A percentile compares a stretch with the other conserved stretches of the same genome.
phyloP scores from a whole-genome alignment of 2,797 vertebrate genomes.

The Melopsittacus undulatus region DNA sequence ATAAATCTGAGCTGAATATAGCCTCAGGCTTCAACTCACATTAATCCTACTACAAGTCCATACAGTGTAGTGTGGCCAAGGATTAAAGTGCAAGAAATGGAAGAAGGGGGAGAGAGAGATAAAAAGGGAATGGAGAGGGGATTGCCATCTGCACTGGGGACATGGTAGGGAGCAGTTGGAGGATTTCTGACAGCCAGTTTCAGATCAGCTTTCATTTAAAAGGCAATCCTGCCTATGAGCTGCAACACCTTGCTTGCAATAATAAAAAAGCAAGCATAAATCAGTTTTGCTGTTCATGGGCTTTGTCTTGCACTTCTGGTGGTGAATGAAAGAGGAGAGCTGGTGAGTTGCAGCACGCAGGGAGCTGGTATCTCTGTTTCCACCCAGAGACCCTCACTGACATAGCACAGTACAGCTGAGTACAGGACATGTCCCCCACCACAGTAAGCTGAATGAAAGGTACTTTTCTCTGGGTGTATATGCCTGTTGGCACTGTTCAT shows the following conservation, averaged over 20 bases:
- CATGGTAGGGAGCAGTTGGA: background rate
- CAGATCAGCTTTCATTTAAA: background rate
- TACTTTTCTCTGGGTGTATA: background rate
- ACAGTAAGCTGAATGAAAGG: background rate
- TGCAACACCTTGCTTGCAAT: background rate
- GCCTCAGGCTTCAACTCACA: background rate
- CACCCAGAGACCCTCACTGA: background rate
- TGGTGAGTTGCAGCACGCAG: background rate
- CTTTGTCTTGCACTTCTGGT: background rate
- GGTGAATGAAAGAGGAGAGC: background rate
- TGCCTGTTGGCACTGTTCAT: background rate
- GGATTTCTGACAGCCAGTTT: background rate
- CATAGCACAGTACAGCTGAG: background rate
- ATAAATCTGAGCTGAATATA: background rate
- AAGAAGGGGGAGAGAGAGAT: background rate
- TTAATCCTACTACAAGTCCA: background rate
- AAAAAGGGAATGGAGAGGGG: accelerated
- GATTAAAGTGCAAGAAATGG: background rate
- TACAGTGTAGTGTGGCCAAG: background rate
- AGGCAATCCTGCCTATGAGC: background rate
- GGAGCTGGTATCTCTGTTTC: background rate
- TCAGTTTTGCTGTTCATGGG: background rate
- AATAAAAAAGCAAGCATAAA: background rate
- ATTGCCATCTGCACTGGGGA: background rate
- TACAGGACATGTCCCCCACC: background rate